These are phyloP conservation scores for Plebejus anna DNA, from an alignment of 2,888 invertebrate genomes.

Conservation along the genomic window DNA sequence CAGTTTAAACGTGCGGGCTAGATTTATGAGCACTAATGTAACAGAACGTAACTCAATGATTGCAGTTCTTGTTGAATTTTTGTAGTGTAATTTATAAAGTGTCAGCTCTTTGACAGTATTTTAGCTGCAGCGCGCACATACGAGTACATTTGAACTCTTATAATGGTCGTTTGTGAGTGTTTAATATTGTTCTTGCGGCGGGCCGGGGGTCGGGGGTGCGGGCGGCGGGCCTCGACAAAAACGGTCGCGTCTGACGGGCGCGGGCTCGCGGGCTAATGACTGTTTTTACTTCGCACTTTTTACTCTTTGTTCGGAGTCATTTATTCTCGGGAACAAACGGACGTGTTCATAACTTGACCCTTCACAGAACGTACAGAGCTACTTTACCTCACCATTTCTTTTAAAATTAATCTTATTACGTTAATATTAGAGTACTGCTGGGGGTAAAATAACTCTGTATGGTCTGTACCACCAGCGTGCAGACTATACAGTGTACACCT, in stretches of 20 bases:
- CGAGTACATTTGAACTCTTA: slow-evolving; percentile 11
- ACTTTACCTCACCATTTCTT: too few relatives aligned
- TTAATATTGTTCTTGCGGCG: slow-evolving; percentile 20
- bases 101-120: background rate
- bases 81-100: background rate
- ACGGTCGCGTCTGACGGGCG: slow-evolving; percentile 1
- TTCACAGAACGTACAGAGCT: background rate
- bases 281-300: slow-evolving; percentile 25
- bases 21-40: background rate
- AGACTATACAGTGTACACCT: background rate
- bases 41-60: background rate
- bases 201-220: background rate
- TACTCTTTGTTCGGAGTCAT: slow-evolving; percentile 17
- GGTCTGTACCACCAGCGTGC: background rate
- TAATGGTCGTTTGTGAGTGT: slow-evolving; percentile 11
- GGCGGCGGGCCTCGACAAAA: slow-evolving; percentile 4
- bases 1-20: background rate
- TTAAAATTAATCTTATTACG: background rate
- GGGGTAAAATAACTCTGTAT: background rate
- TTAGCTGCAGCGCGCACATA: background rate
- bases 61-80: background rate
- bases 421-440: background rate
- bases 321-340: slow-evolving; percentile 23
- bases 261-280: slow-evolving; percentile 24
- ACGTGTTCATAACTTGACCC: background rate